Conservation (phyloP, 2,113 vertebrate species). For the Maccullochella peelii region DNA sequence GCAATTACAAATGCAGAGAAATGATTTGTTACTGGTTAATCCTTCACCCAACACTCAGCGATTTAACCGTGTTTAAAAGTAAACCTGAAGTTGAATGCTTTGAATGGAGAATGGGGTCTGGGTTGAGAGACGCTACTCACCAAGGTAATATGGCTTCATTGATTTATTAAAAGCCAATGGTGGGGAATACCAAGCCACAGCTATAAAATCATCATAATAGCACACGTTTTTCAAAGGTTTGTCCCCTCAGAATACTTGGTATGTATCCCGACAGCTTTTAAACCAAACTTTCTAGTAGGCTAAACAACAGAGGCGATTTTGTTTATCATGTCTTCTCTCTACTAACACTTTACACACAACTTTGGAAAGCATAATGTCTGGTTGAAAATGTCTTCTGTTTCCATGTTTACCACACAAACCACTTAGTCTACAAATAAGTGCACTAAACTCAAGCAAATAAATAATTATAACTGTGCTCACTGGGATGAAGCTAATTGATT, state of each 20-base stretch:
- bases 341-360: not conserved
- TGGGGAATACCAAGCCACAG: not conserved
- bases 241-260: not conserved
- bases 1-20: not conserved
- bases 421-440: constrained; percentile 41
- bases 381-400: constrained; percentile 18
- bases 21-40: constrained; percentile 30
- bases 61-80: not conserved
- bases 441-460: constrained; percentile 18
- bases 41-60: constrained; percentile 6
- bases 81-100: not conserved
- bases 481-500: constrained; percentile 5
- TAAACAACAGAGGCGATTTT: not conserved
- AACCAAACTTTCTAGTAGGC: constrained; percentile 2
- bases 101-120: not conserved
- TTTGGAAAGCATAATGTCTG: not conserved
- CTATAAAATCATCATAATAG: not conserved
- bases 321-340: not conserved
- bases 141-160: not conserved
- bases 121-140: not conserved
- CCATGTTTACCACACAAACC: constrained; percentile 12
- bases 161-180: not conserved
- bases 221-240: too few relatives aligned
- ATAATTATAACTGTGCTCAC: constrained; percentile 15
- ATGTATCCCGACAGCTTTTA: not conserved